Conservation (phyloP, 2,888 invertebrate genomes). For the Antitype chi region DNA sequence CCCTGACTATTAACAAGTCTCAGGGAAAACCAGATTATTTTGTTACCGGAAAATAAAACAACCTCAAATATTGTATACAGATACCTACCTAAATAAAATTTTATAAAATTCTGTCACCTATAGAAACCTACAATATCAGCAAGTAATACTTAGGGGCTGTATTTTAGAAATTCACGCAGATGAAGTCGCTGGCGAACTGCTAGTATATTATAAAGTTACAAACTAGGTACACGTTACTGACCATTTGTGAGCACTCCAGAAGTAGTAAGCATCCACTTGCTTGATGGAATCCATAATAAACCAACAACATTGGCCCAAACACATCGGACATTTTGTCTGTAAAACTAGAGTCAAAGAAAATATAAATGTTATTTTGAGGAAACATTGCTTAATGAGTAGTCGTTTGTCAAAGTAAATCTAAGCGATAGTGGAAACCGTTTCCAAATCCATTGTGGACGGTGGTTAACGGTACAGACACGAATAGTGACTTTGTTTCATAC, state of each 20-base stretch:
- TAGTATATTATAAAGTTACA: not conserved
- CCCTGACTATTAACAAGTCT: no score
- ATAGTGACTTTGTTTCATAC: not conserved
- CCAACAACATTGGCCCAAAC: slow-evolving; percentile 62
- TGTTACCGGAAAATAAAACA: no score
- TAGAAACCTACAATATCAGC: no score
- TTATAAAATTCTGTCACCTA: no score
- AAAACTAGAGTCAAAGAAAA: slow-evolving; percentile 45
- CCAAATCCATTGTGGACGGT: not conserved
- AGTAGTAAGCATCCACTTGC: slow-evolving; percentile 63
- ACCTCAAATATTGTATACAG: no score
- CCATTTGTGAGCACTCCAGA: slow-evolving; percentile 66
- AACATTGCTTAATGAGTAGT: not conserved
- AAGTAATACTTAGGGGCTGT: no score
- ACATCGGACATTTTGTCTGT: slow-evolving; percentile 52
- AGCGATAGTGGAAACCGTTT: no score
- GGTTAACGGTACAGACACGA: not conserved
- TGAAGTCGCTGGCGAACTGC: no score
- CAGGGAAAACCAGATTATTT: no score
- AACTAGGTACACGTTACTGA: slow-evolving; percentile 25
- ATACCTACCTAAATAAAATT: no score
- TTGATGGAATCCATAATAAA: slow-evolving; percentile 60
- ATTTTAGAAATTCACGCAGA: no score
- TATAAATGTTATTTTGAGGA: not conserved
- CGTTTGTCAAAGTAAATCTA: not conserved